Evolutionary conservation across 2,888 invertebrate species (phyloP), one percentile per base, ranked within the genome.

Genomic region (Euphydryas editha): DNA sequence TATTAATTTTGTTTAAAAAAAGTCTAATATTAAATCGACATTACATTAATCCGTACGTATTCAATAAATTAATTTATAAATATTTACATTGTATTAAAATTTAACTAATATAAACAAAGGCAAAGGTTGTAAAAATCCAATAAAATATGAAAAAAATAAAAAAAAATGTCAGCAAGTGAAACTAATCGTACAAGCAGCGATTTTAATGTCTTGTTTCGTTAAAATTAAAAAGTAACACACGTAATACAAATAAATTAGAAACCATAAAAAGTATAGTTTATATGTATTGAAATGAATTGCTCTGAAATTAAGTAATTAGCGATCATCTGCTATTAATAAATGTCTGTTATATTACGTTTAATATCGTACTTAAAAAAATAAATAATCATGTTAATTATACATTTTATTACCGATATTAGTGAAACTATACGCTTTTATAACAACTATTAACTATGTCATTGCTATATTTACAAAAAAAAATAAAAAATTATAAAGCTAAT

Each of bases 21-120:
- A 47, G 39, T 56, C 58, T 20, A 66, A 62, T 66, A 58, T 15
- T 44, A 61, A 44, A 24, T 49, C 49, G 36, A 58, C 30, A 47
- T 59, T 59, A 59, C 30, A 60, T 49, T 55, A 60, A 37, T 37
- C 49, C 59, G 18, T 61, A 63, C 61, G 69, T 67, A 70, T 72
- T 75, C 77, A 86, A 86, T 85, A 86, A 86, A 83, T 85, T 85
- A 86, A 76, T 78, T 77, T 76, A 77, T 79, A 77, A 74, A 68
- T 78, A 81, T 77, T 77, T 76, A 77, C 74, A 78, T 46, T 59
- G 65, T 72, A 72, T 77, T 81, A 79, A 77, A 78, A 62, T 60
- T 51, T 21, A 51, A 15, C 24, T 51, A 51, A 49, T 49, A 49
- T 20, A 11, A 46, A 46, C 13, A 21, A 15, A 15, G 39, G 56